Evolutionary conservation across 2,888 invertebrate species (phyloP), one percentile per base, ranked within the genome.

Genomic region (Agonum fuliginosum): DNA sequence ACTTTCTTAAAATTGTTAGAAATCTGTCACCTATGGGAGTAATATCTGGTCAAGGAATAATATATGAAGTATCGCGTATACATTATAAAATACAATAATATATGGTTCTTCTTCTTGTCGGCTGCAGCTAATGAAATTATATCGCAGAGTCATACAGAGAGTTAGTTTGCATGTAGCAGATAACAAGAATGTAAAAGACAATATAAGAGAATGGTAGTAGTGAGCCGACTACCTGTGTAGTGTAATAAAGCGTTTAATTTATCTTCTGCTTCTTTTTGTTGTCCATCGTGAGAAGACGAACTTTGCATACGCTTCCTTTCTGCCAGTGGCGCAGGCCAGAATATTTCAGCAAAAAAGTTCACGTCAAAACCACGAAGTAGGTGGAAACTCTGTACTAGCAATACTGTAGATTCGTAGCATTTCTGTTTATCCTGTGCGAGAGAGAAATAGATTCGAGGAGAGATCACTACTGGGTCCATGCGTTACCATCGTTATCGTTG

Each of bases 1-100:
- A 62, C 58, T 62, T 62, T 62, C 58, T 30, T 62, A 62, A 30
- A 62, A 62, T 30, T 62, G 12, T n/a, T 30, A 62, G 30, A 62
- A 62, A 62, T 62, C 30, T 27, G 30, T 17, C 58, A 62, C 58
- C 27, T 17, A 17, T 14, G 30, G 30, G 30, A 62, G 30, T 62
- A 12, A 30, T 30, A 3, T 12, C 10, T 62, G 27, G 30, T 30
- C 58, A 12, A 17, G 8, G 30, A 5, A 30, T 30, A 30, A 30
- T 8, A 5, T 30, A 30, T 5, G 30, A 30, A 46, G 17, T 3
- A 3, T 46, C 46, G 37, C 12, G 1, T 37, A 1, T 37, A 1
- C 10, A n/a, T 24, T 30, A 30, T 30, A 30, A 30, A 5, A 30
- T 17, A 17, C 30, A 8, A 30, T 30, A 12, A 62, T 62, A 62